phyloP scores from a whole-genome alignment of 2,888 invertebrate species.

The Mesorhabditis belari region DNA sequence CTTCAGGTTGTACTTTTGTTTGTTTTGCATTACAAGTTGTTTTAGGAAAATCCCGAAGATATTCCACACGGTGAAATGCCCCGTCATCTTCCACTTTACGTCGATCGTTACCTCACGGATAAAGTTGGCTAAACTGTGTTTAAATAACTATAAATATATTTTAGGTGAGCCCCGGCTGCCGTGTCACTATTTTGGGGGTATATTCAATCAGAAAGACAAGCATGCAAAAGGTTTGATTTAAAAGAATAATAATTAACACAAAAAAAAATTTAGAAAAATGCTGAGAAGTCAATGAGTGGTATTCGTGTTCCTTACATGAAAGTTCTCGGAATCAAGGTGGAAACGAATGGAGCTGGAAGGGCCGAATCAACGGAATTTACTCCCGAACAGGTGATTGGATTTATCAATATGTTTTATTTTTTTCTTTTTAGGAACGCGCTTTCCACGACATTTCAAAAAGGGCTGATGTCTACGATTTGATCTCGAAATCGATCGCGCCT shows the following conservation, averaged over 20 bases:
- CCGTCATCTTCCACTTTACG: conserved; percentile 84
- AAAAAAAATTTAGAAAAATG: conserved; percentile 18
- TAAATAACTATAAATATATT: conserved; percentile 63
- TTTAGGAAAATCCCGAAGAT: conserved; percentile 82
- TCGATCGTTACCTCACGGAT: conserved; percentile 66
- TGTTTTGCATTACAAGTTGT: neutral
- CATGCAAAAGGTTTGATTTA: no score
- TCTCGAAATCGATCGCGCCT: conserved; percentile 85
- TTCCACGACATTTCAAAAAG: conserved; percentile 66
- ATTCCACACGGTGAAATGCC: conserved; percentile 97
- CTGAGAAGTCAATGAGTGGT: conserved; percentile 65
- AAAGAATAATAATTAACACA: neutral
- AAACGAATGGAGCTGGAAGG: conserved; percentile 60
- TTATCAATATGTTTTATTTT: conserved; percentile 15
- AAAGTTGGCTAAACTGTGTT: neutral
- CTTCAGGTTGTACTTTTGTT: conserved; percentile 45
- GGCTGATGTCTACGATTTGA: conserved; percentile 77
- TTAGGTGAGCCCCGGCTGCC: conserved; percentile 71
- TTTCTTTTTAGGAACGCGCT: neutral
- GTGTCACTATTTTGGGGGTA: conserved; percentile 79
- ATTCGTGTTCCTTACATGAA: conserved; percentile 88
- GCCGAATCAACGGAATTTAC: conserved; percentile 33
- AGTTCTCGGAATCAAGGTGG: conserved; percentile 82
- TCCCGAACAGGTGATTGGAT: conserved; percentile 46
- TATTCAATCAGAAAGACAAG: conserved; percentile 84